phyloP scores from a whole-genome alignment of 2,888 invertebrate genomes.

The Amiota mariae region DNA sequence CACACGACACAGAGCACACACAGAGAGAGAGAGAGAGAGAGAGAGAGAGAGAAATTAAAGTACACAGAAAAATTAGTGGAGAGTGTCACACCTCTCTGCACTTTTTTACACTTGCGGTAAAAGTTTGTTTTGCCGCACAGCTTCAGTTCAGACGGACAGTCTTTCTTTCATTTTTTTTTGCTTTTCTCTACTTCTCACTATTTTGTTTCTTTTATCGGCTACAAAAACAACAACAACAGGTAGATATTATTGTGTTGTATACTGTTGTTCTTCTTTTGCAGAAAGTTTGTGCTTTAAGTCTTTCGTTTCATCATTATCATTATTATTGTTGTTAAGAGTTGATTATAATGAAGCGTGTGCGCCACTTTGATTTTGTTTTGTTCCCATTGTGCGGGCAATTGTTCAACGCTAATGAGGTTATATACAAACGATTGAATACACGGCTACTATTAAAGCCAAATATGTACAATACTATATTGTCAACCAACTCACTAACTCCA shows the following conservation, averaged over 20 bases:
- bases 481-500: background rate
- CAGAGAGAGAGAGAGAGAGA: too few relatives aligned
- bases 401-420: slow-evolving; percentile 16
- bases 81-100: too few relatives aligned
- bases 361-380: slow-evolving; percentile 17
- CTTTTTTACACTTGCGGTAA: slow-evolving; percentile 48
- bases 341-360: background rate
- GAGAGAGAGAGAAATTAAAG: too few relatives aligned
- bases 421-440: background rate
- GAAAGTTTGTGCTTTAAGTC: slow-evolving; percentile 57
- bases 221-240: background rate
- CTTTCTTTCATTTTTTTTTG: background rate
- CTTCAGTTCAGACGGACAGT: background rate
- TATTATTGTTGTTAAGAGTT: slow-evolving; percentile 3
- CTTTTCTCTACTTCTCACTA: background rate
- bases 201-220: slow-evolving; percentile 4
- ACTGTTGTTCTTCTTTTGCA: slow-evolving; percentile 41
- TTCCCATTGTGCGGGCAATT: slow-evolving; percentile 20
- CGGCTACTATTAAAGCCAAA: background rate
- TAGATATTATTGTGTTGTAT: background rate
- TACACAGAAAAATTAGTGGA: too few relatives aligned
- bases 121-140: slow-evolving; percentile 47
- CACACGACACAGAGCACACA: too few relatives aligned
- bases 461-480: background rate
- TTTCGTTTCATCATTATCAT: slow-evolving; percentile 29